These are phyloP conservation scores for Paramormyrops hopkinsi DNA, from an alignment of 2,797 vertebrate genomes.

Conservation along the genomic window DNA sequence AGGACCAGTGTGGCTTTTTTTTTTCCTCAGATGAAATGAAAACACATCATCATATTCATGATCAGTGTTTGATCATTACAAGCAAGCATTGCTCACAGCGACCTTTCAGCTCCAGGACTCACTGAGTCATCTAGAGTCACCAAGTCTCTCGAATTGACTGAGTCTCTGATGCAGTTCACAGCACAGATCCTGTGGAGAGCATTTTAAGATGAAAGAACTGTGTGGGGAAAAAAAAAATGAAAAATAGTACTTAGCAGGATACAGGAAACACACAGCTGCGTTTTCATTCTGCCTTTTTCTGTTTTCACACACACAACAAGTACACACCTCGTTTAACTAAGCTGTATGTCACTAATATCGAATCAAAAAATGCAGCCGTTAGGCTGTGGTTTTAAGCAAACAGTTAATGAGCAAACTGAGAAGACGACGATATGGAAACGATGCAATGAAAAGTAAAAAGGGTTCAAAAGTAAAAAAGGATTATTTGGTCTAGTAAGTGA, in stretches of 20 bases:
- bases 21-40: neutral
- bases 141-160: neutral
- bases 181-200: neutral
- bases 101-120: neutral
- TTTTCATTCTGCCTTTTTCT: neutral
- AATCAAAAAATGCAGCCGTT: neutral
- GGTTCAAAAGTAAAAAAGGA: too few relatives aligned
- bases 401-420: neutral
- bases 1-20: neutral
- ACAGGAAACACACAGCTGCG: neutral
- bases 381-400: neutral
- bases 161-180: neutral
- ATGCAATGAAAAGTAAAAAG: neutral
- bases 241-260: neutral
- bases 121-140: constrained; percentile 4
- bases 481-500: neutral
- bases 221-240: neutral
- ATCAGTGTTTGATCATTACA: constrained; percentile 9
- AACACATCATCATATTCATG: neutral
- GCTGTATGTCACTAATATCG: neutral
- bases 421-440: neutral
- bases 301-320: neutral
- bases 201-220: neutral
- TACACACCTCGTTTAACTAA: neutral
- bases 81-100: neutral